These are phyloP conservation scores for Aselliscus stoliczkanus DNA, from an alignment of 2,797 vertebrate species.

Conservation along the genomic window DNA sequence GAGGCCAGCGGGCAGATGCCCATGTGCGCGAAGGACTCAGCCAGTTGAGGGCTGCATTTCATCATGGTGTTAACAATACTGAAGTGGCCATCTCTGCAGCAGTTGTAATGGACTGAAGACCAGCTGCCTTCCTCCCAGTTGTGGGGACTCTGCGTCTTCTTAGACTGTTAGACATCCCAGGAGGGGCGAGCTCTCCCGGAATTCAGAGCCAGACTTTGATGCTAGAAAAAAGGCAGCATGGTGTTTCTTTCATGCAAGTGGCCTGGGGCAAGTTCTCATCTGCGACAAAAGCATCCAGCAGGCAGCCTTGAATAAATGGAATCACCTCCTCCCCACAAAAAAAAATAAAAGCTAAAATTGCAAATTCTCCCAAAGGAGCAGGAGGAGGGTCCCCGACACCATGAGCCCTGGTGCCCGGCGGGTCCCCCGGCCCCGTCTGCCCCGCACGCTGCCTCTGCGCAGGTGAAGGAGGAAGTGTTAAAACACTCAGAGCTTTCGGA, in stretches of 20 bases:
- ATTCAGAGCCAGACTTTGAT: neutral
- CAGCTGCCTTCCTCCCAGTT: neutral
- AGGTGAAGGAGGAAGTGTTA: neutral
- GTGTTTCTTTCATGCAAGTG: accelerated
- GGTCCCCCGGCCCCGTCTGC: accelerated
- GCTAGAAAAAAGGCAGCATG: neutral
- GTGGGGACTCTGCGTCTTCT: neutral
- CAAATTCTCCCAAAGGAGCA: too few species aligned
- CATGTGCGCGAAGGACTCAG: too few species aligned
- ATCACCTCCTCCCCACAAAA: accelerated
- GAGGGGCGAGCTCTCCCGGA: too few species aligned
- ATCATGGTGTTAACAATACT: neutral
- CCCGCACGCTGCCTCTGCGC: accelerated
- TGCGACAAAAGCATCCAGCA: neutral
- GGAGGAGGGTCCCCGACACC: too few species aligned
- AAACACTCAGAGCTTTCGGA: neutral
- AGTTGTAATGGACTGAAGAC: accelerated
- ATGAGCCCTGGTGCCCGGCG: accelerated
- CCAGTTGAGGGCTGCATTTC: accelerated
- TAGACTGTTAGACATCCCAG: accelerated
- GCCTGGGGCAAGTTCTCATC: accelerated
- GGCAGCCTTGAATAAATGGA: neutral
- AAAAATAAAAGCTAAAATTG: too few species aligned
- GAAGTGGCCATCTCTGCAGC: neutral
- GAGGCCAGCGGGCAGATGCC: neutral